A percentile compares a stretch with the other conserved stretches of the same genome.
These are phyloP conservation scores for Brachypalpus laphriformis DNA, from an alignment of 2,888 invertebrate species.

Conservation along the genomic window DNA sequence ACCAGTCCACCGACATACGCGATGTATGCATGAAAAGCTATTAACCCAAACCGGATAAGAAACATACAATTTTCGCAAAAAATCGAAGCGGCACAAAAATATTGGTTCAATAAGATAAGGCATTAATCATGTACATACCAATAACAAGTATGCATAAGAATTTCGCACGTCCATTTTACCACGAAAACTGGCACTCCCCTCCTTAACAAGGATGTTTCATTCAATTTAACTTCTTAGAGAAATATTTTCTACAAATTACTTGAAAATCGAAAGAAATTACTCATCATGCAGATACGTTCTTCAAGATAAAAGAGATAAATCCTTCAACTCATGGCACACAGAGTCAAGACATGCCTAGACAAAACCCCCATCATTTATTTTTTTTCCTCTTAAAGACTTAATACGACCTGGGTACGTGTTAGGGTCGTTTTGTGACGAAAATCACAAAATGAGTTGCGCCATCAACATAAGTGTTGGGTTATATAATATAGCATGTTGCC, in stretches of 20 bases:
- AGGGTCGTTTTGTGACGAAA: neutral
- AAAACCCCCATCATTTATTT: neutral
- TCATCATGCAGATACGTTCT: neutral
- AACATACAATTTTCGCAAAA: neutral
- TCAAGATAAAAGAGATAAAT: neutral
- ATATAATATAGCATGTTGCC: neutral
- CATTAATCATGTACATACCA: neutral
- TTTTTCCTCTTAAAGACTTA: neutral
- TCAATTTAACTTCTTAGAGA: neutral
- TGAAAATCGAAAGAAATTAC: neutral
- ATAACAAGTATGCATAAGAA: neutral
- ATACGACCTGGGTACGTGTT: neutral
- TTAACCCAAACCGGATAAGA: neutral
- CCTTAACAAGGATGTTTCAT: neutral
- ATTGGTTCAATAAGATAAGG: neutral
- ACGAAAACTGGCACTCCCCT: neutral
- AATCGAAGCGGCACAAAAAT: neutral
- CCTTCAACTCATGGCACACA: neutral
- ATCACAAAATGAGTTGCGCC: neutral
- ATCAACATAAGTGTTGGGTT: constrained; percentile 9
- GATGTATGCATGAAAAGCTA: too few species aligned
- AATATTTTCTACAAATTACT: neutral
- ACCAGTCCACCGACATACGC: too few species aligned
- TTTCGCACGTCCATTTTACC: neutral
- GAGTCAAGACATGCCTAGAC: neutral